Evolutionary conservation across 1,140 invertebrate species (phyloP).

Genomic region (Mya arenaria): DNA sequence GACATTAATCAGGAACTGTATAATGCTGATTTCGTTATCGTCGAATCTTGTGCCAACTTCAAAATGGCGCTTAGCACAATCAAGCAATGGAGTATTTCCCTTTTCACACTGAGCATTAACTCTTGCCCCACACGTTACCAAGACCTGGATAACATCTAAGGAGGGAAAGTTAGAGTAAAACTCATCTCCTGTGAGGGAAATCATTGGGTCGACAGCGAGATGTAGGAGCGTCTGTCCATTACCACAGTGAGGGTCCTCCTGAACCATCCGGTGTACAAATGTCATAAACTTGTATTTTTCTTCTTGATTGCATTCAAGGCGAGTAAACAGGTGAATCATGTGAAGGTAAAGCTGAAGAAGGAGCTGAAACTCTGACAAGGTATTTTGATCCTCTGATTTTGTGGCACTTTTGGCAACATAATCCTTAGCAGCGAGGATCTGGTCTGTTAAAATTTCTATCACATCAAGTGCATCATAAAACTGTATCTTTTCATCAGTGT

Average conservation of each 20-base stretch:
- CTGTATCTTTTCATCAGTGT: constrained; percentile 86
- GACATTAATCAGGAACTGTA: constrained; percentile 85
- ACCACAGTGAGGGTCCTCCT: constrained; percentile 87
- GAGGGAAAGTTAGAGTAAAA: constrained; percentile 65
- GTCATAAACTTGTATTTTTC: constrained; percentile 81
- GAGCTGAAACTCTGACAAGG: constrained; percentile 49
- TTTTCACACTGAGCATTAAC: constrained; percentile 60
- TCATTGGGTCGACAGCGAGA: constrained; percentile 84
- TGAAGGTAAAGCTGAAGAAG: constrained; percentile 84
- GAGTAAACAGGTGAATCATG: constrained; percentile 73
- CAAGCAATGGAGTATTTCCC: constrained; percentile 63
- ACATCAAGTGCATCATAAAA: constrained; percentile 88
- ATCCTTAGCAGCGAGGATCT: constrained; percentile 78
- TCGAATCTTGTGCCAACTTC: constrained; percentile 20
- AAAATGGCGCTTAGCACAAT: constrained; percentile 59
- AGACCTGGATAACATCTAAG: constrained; percentile 58
- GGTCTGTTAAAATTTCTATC: constrained; percentile 85
- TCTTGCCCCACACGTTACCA: constrained; percentile 64
- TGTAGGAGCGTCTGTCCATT: constrained; percentile 92
- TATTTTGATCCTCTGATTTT: not conserved
- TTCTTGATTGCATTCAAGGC: constrained; percentile 81
- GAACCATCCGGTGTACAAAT: constrained; percentile 86
- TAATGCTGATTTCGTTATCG: constrained; percentile 88
- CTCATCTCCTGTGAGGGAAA: constrained; percentile 63
- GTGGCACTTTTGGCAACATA: not conserved